Evolutionary conservation across 2,113 vertebrate genomes (phyloP).

Genomic region (Diphyllodes magnificus): DNA sequence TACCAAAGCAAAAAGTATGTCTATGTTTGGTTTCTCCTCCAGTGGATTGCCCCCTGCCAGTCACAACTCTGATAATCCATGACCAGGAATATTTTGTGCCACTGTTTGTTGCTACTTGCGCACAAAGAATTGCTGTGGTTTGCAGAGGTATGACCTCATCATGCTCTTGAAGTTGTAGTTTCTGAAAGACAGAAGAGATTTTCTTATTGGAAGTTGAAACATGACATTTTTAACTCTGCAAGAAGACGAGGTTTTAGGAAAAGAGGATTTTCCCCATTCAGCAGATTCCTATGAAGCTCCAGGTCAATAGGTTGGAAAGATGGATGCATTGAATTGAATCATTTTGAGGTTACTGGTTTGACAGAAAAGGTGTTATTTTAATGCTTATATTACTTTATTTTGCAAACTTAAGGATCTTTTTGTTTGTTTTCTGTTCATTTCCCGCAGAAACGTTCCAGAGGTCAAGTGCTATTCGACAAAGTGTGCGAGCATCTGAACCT

Average conservation of each 20-base stretch:
- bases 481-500: constrained; percentile 95
- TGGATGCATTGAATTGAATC: background rate
- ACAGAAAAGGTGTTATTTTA: background rate
- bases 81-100: background rate
- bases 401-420: background rate
- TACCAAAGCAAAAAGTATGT: background rate
- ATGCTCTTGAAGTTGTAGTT: background rate
- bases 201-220: background rate
- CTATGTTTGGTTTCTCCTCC: background rate
- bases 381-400: background rate
- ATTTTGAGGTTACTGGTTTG: background rate
- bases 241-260: background rate
- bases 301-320: background rate
- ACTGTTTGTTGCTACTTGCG: background rate
- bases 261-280: background rate
- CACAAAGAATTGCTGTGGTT: rapidly evolving
- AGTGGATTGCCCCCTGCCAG: rapidly evolving
- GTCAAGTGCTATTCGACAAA: constrained; percentile 90
- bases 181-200: background rate
- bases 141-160: background rate
- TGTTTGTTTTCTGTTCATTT: background rate
- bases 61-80: background rate
- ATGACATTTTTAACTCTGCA: background rate
- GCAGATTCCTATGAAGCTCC: background rate
- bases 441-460: constrained; percentile 87